phyloP scores from a whole-genome alignment of 2,888 invertebrate species.

The Chrysodeixis includens region DNA sequence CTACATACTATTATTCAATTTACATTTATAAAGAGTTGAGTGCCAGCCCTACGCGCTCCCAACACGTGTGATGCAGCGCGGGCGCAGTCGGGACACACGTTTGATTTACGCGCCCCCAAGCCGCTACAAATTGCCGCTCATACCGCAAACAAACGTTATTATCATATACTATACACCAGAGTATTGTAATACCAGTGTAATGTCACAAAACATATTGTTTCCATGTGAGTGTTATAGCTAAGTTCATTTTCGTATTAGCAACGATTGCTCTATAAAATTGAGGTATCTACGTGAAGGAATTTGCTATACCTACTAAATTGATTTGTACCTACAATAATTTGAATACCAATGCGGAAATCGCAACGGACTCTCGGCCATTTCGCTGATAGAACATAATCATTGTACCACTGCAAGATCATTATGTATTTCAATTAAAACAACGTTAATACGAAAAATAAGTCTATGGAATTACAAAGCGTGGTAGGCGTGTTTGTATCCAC shows the following conservation, averaged over 20 bases:
- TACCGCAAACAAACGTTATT: slow-evolving; percentile 71
- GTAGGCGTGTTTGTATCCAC: slow-evolving; percentile 16
- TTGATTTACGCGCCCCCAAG: slow-evolving; percentile 81
- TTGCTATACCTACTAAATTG: too few relatives aligned
- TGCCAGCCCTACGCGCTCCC: slow-evolving; percentile 63
- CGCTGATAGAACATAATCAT: too few relatives aligned
- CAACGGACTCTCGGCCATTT: too few relatives aligned
- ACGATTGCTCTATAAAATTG: too few relatives aligned
- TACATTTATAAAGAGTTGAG: not conserved
- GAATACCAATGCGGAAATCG: too few relatives aligned
- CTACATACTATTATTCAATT: too few relatives aligned
- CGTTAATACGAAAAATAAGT: not conserved
- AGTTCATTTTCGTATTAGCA: not conserved
- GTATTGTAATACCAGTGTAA: slow-evolving; percentile 15
- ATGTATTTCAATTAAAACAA: too few relatives aligned
- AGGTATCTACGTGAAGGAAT: too few relatives aligned
- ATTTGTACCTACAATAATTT: too few relatives aligned
- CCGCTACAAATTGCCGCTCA: slow-evolving; percentile 74
- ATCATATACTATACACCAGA: slow-evolving; percentile 52
- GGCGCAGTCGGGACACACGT: slow-evolving; percentile 67
- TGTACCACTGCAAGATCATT: too few relatives aligned
- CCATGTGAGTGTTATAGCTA: not conserved
- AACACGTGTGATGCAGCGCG: slow-evolving; percentile 75
- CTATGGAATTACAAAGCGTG: not conserved
- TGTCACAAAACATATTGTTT: not conserved